These are phyloP conservation scores for Cichlasoma orientale DNA, from an alignment of 2,797 vertebrate genomes.

Conservation along the genomic window DNA sequence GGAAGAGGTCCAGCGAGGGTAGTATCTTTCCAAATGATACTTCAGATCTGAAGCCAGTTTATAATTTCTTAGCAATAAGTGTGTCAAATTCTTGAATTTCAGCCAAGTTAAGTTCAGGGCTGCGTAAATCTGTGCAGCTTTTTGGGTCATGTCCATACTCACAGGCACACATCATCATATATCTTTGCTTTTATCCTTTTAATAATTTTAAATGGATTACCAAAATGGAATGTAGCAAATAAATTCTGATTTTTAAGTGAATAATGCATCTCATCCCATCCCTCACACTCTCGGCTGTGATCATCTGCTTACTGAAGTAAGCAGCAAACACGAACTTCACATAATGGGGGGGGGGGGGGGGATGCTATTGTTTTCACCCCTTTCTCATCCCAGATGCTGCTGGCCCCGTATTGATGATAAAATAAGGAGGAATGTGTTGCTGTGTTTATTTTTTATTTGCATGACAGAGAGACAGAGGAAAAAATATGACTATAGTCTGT, in stretches of 20 bases:
- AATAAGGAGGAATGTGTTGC: background rate
- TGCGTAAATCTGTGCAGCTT: slow-evolving; percentile 34
- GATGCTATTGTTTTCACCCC: background rate
- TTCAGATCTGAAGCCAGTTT: slow-evolving; percentile 60
- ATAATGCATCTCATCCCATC: background rate
- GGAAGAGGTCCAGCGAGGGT: slow-evolving; percentile 42
- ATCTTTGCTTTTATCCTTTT: background rate
- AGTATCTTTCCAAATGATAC: slow-evolving; percentile 48
- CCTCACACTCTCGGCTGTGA: background rate
- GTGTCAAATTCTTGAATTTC: slow-evolving; percentile 65
- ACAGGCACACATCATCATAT: background rate
- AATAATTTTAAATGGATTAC: slow-evolving; percentile 3
- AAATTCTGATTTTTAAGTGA: background rate
- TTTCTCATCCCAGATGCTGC: background rate
- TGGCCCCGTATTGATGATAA: background rate
- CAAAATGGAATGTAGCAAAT: background rate
- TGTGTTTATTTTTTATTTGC: background rate
- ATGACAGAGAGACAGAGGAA: background rate
- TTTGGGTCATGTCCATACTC: slow-evolving; percentile 19
- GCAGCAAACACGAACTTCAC: background rate
- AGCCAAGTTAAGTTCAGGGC: slow-evolving; percentile 52
- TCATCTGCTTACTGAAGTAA: background rate
- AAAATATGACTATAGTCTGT: background rate
- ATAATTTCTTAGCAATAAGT: slow-evolving; percentile 68
- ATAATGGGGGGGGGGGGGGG: no score